A percentile compares a stretch with the other conserved stretches of the same genome.
Conservation (phyloP, 2,113 vertebrate species). For the Paralichthys olivaceus region DNA sequence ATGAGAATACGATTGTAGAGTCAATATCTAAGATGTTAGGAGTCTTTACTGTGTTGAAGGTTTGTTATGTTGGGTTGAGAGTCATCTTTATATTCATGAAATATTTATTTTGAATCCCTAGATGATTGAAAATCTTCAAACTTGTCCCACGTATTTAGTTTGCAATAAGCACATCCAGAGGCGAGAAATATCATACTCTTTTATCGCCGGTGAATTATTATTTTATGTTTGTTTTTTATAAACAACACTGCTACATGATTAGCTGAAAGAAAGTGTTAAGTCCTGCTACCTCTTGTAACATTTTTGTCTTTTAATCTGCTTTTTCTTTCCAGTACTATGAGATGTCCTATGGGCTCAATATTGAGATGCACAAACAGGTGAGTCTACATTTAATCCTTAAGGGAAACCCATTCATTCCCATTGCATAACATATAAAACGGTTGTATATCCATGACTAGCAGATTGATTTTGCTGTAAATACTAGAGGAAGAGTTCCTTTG, state of each 20-base stretch:
- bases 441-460: not conserved
- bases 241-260: no score
- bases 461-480: conserved; percentile 2
- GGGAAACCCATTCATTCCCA: not conserved
- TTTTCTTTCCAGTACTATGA: conserved; percentile 73
- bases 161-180: no score
- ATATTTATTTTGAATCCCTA: not conserved
- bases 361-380: conserved; percentile 97
- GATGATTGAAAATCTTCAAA: no score
- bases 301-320: not conserved
- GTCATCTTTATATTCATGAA: not conserved
- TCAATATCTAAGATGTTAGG: conserved; percentile 1
- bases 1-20: conserved; percentile 6
- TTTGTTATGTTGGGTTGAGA: not conserved
- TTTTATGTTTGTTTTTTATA: no score
- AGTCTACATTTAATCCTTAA: conserved; percentile 25
- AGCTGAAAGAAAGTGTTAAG: no score
- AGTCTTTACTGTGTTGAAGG: conserved; percentile 1
- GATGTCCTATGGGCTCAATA: conserved; percentile 96
- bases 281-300: not conserved
- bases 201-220: no score
- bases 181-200: no score
- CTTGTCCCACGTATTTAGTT: no score
- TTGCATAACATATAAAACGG: conserved; percentile 4
- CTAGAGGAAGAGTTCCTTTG: conserved; percentile 5